These are phyloP conservation scores for Rhodinocichla rosea DNA, from an alignment of 2,113 vertebrate genomes.

Conservation along the genomic window DNA sequence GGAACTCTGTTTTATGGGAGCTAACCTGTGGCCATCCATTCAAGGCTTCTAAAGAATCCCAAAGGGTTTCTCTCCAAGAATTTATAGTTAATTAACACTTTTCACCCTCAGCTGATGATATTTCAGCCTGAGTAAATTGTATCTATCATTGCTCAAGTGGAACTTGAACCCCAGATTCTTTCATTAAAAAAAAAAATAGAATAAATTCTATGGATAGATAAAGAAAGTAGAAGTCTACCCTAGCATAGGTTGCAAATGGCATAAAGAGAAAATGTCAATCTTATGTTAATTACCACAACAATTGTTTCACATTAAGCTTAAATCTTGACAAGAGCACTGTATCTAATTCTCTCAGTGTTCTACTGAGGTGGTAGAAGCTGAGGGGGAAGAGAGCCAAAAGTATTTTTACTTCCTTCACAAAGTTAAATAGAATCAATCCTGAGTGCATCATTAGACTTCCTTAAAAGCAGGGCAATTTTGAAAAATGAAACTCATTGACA, in stretches of 20 bases:
- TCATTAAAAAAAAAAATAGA: not conserved
- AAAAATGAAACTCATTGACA: not conserved
- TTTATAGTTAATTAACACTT: constrained; percentile 20
- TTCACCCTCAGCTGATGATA: not conserved
- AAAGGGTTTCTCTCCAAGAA: not conserved
- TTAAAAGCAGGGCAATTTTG: not conserved
- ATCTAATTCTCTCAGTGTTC: not conserved
- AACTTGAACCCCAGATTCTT: not conserved
- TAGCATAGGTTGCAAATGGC: not conserved
- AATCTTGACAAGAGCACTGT: not conserved
- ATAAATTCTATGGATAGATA: not conserved
- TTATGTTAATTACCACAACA: not conserved
- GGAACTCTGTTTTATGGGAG: not conserved
- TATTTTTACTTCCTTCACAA: not conserved
- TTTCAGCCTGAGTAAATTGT: not conserved
- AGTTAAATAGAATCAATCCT: not conserved
- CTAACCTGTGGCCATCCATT: not conserved
- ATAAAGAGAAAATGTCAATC: not conserved
- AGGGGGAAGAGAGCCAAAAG: not conserved
- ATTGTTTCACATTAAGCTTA: not conserved
- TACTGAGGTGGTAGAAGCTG: not conserved
- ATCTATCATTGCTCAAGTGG: not conserved
- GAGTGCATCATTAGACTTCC: not conserved
- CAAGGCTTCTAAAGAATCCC: not conserved
- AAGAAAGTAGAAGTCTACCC: not conserved